phyloP scores from a whole-genome alignment of 2,113 vertebrate species.

The Dolichallabes microphthalmus region DNA sequence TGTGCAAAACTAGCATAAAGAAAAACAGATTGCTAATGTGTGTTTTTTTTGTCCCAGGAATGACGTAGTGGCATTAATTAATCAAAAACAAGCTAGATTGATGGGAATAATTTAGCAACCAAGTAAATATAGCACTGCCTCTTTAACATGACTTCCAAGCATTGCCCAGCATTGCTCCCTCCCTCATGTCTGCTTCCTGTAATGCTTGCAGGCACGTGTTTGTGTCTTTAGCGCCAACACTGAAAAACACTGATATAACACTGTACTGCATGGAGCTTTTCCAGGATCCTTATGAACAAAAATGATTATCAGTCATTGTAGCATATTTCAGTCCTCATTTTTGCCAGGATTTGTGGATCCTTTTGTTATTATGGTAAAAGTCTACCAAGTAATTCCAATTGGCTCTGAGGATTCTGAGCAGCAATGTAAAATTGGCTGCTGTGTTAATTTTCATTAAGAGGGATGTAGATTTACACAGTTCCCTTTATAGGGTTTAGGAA shows the following conservation, averaged over 20 bases:
- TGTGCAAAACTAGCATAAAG: conserved; percentile 48
- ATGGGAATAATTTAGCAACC: conserved; percentile 6
- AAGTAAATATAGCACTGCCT: not conserved
- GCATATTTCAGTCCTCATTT: not conserved
- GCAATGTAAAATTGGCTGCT: too few relatives aligned
- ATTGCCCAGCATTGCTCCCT: conserved; percentile 30
- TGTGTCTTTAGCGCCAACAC: conserved; percentile 5
- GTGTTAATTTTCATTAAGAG: not conserved
- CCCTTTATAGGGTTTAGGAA: conserved; percentile 27
- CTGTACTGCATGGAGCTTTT: not conserved
- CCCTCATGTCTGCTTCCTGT: conserved; percentile 41
- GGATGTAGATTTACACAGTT: conserved; percentile 36
- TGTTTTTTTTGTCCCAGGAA: not conserved
- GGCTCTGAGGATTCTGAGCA: not conserved
- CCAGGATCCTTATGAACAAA: not conserved
- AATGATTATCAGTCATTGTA: not conserved
- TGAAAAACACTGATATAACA: not conserved
- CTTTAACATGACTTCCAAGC: conserved; percentile 38
- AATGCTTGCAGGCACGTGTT: conserved; percentile 30
- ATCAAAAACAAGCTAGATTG: not conserved
- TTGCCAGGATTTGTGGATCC: not conserved
- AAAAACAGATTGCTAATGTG: not conserved
- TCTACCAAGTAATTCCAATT: not conserved
- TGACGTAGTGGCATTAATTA: not conserved
- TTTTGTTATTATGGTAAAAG: not conserved